Evolutionary conservation across 2,888 invertebrate species (phyloP), one percentile per base, ranked within the genome.

Genomic region (Philaethria dido): DNA sequence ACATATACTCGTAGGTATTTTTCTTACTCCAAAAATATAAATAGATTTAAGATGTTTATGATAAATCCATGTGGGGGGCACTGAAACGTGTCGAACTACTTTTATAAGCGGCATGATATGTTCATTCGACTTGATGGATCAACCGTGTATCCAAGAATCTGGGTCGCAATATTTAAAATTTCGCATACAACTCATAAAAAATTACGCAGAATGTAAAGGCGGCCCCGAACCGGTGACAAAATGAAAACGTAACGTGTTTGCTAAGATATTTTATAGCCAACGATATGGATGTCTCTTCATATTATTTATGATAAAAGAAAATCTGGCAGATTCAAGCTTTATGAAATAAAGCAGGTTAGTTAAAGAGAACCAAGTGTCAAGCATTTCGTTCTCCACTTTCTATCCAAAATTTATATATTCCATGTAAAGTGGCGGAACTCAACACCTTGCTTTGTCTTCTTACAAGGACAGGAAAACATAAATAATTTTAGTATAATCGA

Each of bases 211-310:
- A 73, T 71, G 71, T 66, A 45, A 69, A 69, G 68, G 68, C 67
- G 67, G 68, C 70, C 67, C 33, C 63, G 63, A 45, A 55, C 44
- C 60, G 39, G 48, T 65, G 72, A 69, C 72, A 68, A 69, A 71
- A 72, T 62, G 68, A 73, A 73, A 73, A 73, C 69, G 69, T 72
- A 69, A 71, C 69, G 54, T 71, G 72, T 73, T 74, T 68, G 68
- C 67, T 66, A 69, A 70, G 73, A 73, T 73, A 72, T 75, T 74
- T 76, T 68, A 70, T 68, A 71, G 69, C 59, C 39, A 50, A 60
- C 63, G 66, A 54, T 70, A 69, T 70, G 73, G 67, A 65, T 71
- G 71, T 11, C 29, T 16, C 70, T 52, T 47, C 8, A 20, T 20
- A 61, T 60, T 39, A 20, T 20, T 16, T 20, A 22, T n/a, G 18